Base-by-base conservation (phyloP, 2,888 invertebrate species). In the Epistrophe eligans region DNA sequence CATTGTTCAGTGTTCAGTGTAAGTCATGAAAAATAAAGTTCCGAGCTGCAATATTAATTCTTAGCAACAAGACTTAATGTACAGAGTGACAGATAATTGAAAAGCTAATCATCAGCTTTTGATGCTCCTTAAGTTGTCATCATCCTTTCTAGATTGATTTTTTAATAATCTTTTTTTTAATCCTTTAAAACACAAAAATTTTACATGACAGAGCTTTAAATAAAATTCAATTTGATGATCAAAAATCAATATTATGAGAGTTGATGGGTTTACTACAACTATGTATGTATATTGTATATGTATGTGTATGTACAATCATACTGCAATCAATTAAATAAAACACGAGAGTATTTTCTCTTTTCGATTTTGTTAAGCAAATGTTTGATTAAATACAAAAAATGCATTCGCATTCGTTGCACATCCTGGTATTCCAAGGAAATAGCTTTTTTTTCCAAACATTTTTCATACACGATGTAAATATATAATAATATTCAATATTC, bases 331-430 rank as follows among this genome's bases (percentile, higher is more conserved):
- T 62, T n/a, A 64, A 72, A 64, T 38, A 35, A 73, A 73, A 17
- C 19, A 66, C 43, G 72, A n/a, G 10, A 28, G 28, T 28, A 48
- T 77, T 64, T 35, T 38, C 7, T 32, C 4, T 58, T 35, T 58
- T 35, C 35, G 58, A 81, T 67, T 74, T 70, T 76, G 60, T 74
- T 74, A 67, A 74, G 43, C 80, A 80, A 74, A 80, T 58, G 55
- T 62, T 43, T 40, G 13, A 50, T 15, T 38, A 57, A 57, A 35
- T 57, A n/a, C n/a, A n/a, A 57, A 10, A 57, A 57, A 32, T 32
- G 8, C 9, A 57, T 57, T 57, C n/a, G n/a, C 11, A 2, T 17
- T 57, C 17, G 5, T 35, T 57, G 57, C 35, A 57, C 28, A 57
- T 57, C 55, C n/a, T 32, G 32, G 32, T 35, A n/a, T 58, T 35